Base-by-base conservation (phyloP, 2,113 vertebrate species). In the Probosciger aterrimus region DNA sequence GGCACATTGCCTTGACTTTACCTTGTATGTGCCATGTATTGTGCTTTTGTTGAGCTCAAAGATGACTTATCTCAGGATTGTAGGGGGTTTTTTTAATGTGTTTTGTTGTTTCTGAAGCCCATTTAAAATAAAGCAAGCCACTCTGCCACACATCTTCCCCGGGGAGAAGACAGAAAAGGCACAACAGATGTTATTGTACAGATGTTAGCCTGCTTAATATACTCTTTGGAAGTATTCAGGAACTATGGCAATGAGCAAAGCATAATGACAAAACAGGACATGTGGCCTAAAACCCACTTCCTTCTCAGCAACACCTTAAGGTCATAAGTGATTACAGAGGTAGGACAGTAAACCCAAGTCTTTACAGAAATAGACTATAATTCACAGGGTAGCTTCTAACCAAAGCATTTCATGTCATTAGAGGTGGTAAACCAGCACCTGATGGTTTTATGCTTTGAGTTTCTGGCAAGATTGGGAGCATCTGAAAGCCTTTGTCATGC, bases 201-300 rank as follows among this genome's bases (percentile, higher is more conserved):
- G 53, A 90, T 70, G 60, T 88, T 88, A 52, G 18, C 11, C 14
- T 87, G 60, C 71, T 88, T 95, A 90, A 88, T 71, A 37, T 59
- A 78, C 39, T 71, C 60, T 70, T 92, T 92, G 78, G 60, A 81
- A 92, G 22, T 17, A 55, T 27, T 60, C 57, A 53, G 78, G 52
- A 91, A 68, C 71, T 70, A 4, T 1, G 39, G 82, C 46, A 79
- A 73, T 24, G 19, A 30, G 44, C 23, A 37, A 53, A 90, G 76
- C 15, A 83, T 39, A 88, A 88, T 28, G 22, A 46, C 75, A 88
- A 83, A 91, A 89, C 73, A 93, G 76, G 92, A 93, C 86, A 88
- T 0, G 5, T 30, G 44, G 65, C 65, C 52, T 84, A 86, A 86
- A 92, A 15, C 19, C 44, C 44, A 49, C 47, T 96, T 94, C 93